These are phyloP conservation scores for Grantiella picta DNA, from an alignment of 2,113 vertebrate species.

Conservation along the genomic window DNA sequence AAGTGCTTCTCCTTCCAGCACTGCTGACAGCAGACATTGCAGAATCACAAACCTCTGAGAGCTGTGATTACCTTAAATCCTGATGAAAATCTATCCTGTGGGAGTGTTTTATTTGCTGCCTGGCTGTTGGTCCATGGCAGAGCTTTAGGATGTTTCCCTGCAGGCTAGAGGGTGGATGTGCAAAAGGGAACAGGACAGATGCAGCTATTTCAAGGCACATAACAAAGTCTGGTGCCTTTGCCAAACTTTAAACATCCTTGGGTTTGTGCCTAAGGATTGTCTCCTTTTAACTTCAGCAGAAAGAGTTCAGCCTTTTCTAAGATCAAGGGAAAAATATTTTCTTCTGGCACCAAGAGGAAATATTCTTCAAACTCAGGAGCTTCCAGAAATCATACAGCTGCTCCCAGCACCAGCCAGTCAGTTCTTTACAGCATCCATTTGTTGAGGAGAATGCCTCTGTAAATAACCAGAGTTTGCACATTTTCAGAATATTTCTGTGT, in stretches of 20 bases:
- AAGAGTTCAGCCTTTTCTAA: neutral
- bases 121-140: accelerated
- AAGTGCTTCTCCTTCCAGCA: neutral
- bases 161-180: neutral
- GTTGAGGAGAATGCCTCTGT: neutral
- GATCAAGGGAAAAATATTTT: neutral
- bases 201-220: neutral
- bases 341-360: neutral
- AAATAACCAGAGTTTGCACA: neutral
- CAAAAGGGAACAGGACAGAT: accelerated
- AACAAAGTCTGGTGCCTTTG: neutral
- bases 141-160: neutral
- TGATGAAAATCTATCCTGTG: neutral
- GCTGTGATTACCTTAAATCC: neutral
- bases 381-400: conserved; percentile 1
- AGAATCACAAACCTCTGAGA: neutral
- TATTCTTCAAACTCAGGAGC: neutral
- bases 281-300: neutral
- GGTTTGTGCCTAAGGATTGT: neutral
- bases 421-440: neutral
- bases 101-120: neutral
- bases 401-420: neutral
- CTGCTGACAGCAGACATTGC: neutral
- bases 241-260: neutral
- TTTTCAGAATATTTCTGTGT: neutral